Evolutionary conservation across 2,888 invertebrate species (phyloP).

Genomic region (Callosobruchus maculatus): DNA sequence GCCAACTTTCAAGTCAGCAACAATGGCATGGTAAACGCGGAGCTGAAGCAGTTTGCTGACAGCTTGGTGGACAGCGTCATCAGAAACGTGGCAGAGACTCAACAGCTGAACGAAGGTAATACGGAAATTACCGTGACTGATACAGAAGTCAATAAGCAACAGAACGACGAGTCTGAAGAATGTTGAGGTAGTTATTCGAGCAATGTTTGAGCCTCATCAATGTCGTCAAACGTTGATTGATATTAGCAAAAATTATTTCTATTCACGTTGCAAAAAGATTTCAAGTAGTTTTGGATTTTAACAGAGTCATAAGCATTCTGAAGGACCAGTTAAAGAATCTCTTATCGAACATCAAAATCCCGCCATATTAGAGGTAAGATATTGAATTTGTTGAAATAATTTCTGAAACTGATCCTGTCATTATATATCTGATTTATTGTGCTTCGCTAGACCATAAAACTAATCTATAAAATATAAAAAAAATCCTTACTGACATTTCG

Average conservation of each 20-base stretch:
- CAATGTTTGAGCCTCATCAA: background rate
- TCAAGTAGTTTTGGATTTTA: background rate
- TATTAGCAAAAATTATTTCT: background rate
- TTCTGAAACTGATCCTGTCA: no score
- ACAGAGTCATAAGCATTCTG: background rate
- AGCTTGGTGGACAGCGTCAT: conserved; percentile 48
- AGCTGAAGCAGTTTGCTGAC: conserved; percentile 46
- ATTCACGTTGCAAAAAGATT: background rate
- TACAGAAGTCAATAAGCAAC: background rate
- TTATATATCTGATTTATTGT: no score
- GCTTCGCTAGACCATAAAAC: no score
- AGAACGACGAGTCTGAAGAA: conserved; percentile 15
- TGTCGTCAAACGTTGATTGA: no score
- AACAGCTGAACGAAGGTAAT: conserved; percentile 23
- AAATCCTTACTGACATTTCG: no score
- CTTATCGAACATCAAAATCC: background rate
- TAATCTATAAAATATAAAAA: no score
- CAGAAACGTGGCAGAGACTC: conserved; percentile 43
- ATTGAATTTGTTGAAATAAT: no score
- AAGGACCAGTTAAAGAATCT: background rate
- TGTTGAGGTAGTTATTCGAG: background rate
- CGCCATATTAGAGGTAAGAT: background rate
- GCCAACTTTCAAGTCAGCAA: conserved; percentile 12
- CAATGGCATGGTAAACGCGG: conserved; percentile 25
- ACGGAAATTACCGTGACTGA: conserved; percentile 38